Evolutionary conservation across 2,113 vertebrate species (phyloP).

Genomic region (Barnardius zonarius): DNA sequence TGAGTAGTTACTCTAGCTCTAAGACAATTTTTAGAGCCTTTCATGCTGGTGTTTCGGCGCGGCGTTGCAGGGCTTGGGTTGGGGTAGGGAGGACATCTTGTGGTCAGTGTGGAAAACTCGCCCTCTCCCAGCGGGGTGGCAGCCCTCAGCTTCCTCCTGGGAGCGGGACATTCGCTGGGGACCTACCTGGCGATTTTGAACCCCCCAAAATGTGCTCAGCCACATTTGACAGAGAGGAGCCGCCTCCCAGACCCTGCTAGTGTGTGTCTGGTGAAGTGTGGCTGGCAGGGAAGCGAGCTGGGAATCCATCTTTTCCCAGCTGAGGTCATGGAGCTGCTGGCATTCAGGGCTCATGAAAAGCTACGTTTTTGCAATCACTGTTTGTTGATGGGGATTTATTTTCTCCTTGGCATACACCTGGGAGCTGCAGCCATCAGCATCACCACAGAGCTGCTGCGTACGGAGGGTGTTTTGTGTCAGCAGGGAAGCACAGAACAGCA

Average conservation of each 20-base stretch:
- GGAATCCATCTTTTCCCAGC: neutral
- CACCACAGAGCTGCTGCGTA: neutral
- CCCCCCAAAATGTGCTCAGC: fast-evolving
- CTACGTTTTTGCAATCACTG: fast-evolving
- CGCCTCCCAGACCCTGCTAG: too few species aligned
- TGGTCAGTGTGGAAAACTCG: constrained; percentile 20
- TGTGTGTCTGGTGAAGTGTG: neutral
- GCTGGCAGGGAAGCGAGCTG: neutral
- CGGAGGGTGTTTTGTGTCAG: neutral
- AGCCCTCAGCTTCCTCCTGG: too few species aligned
- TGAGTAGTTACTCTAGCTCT: neutral
- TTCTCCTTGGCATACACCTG: fast-evolving
- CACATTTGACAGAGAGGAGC: neutral
- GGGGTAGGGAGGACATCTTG: constrained; percentile 53
- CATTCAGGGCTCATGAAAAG: neutral
- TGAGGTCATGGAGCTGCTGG: fast-evolving
- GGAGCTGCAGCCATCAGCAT: neutral
- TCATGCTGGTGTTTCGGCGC: neutral
- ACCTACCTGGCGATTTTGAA: neutral
- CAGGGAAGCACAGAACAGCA: neutral
- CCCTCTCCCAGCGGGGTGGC: neutral
- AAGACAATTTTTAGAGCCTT: fast-evolving
- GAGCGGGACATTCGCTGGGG: fast-evolving
- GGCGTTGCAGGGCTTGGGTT: neutral
- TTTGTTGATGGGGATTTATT: fast-evolving